phyloP scores from a whole-genome alignment of 2,113 vertebrate species.

The Arizona elegans region DNA sequence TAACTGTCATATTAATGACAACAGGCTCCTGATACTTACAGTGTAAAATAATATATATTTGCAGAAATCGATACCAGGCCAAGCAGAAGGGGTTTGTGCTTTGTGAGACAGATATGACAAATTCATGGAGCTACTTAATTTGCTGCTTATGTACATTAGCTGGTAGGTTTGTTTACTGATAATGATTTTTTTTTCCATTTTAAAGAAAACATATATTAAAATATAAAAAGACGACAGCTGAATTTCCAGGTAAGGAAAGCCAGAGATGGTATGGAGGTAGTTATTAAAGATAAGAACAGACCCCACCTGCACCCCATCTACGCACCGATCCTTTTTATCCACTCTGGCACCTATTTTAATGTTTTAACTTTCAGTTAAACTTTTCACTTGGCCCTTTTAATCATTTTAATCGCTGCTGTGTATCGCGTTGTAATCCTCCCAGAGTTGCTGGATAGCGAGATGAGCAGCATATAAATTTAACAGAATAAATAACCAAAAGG shows the following conservation, averaged over 20 bases:
- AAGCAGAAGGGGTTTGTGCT: conserved; percentile 63
- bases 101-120: conserved; percentile 61
- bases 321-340: neutral
- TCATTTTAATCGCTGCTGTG: neutral
- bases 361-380: neutral
- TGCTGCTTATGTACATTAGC: conserved; percentile 54
- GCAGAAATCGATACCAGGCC: conserved; percentile 70
- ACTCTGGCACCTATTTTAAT: neutral
- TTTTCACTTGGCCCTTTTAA: neutral
- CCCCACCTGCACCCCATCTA: neutral
- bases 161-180: conserved; percentile 49
- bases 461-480: neutral
- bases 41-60: conserved; percentile 74
- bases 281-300: neutral
- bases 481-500: neutral
- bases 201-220: conserved; percentile 43
- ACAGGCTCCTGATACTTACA: conserved; percentile 73
- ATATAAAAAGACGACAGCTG: neutral
- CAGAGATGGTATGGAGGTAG: neutral
- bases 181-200: conserved; percentile 49
- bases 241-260: neutral
- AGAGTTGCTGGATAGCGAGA: neutral
- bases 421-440: neutral
- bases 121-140: conserved; percentile 57
- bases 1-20: conserved; percentile 78